phyloP scores from a whole-genome alignment of 2,888 invertebrate species.

The Dendrolimus houi region DNA sequence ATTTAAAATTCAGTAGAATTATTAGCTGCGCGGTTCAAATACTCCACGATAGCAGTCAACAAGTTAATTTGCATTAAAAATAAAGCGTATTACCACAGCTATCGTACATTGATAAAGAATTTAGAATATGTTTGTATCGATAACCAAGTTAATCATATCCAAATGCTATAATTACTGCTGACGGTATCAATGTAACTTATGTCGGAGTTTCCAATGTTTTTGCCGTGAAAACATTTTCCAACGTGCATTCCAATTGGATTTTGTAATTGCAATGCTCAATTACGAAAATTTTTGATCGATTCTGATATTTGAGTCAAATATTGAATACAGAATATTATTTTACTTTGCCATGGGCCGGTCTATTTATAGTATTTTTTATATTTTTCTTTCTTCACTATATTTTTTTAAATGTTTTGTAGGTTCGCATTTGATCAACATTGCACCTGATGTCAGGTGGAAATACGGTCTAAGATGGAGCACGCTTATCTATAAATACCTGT shows the following conservation, averaged over 20 bases:
- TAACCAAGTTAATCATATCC: slow-evolving; percentile 33
- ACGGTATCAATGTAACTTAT: slow-evolving; percentile 38
- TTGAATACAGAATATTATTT: too few species aligned
- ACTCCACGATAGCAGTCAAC: background rate
- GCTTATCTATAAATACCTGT: too few species aligned
- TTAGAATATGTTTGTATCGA: slow-evolving; percentile 14
- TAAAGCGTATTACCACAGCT: background rate
- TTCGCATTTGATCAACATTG: too few species aligned
- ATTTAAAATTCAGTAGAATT: too few species aligned
- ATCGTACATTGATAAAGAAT: background rate
- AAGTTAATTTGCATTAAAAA: background rate
- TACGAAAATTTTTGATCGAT: background rate
- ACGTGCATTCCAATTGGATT: background rate
- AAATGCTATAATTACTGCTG: slow-evolving; percentile 24
- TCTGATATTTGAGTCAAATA: background rate
- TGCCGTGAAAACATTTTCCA: slow-evolving; percentile 15
- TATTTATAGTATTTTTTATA: too few species aligned
- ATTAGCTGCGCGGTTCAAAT: too few species aligned
- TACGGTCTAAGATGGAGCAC: too few species aligned
- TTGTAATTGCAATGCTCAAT: background rate
- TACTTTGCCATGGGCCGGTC: too few species aligned
- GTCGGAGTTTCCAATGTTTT: slow-evolving; percentile 16
- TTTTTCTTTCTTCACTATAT: too few species aligned
- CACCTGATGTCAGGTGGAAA: too few species aligned
- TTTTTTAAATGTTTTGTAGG: too few species aligned